Base-by-base conservation (phyloP, 2,888 invertebrate species). In the Idaea aversata region DNA sequence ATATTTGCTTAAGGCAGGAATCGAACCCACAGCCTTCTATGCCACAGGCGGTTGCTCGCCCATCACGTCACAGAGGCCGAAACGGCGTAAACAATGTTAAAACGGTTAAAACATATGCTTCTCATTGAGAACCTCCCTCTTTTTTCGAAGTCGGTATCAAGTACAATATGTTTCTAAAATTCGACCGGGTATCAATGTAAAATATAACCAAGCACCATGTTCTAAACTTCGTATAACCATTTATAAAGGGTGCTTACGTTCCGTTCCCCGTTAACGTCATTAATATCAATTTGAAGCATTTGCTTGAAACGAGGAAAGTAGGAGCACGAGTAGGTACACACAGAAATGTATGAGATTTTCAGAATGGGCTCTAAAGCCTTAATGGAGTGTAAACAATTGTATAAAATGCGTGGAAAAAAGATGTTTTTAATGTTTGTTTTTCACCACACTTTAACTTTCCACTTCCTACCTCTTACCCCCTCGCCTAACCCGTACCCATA, bases 171-270 rank as follows among this genome's bases (percentile, higher is more conserved):
- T 25, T 25, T 25, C 25, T 1, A 25, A 25, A 25, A 25, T 25
- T 25, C 25, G 25, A 25, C 25, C 25, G 25, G 25, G 25, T 25
- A 25, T 7, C 47, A 4, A 47, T 47, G 13, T 13, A 13, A 47
- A 13, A 7, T 10, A 7, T 47, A 47, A 47, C 47, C 47, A 36
- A 36, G 10, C 36, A 47, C 13, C 47, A 10, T 69, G 64, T 68
- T 71, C 47, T 47, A 47, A 47, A 47, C 47, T 47, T 47, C 47
- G 47, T 13, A 47, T 47, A 47, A 47, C 47, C 47, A 47, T 47
- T 47, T 47, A 47, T 47, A 47, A 47, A 47, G 47, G 47, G 47
- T 47, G 10, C 47, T 47, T 47, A 47, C 47, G 13, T 47, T 47
- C 47, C 47, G 25, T 47, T 13, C 10, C 47, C 47, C 47, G 47